phyloP scores from a whole-genome alignment of 1,140 invertebrate genomes.

The Alviniconcha marisindica region DNA sequence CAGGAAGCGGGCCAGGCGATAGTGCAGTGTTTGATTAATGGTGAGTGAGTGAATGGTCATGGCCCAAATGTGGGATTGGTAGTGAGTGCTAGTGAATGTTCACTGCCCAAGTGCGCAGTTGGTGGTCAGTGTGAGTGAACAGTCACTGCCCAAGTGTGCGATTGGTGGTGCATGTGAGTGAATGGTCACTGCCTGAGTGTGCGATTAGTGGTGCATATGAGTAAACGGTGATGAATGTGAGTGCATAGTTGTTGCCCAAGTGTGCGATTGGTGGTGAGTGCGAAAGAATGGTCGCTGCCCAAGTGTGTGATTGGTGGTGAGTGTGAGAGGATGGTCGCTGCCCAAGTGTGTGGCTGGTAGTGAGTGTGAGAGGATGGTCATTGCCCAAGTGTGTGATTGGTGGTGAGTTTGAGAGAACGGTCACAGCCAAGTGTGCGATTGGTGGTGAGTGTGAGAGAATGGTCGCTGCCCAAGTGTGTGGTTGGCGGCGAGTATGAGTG shows the following conservation, averaged over 20 bases:
- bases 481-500: neutral
- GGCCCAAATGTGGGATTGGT: neutral
- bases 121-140: neutral
- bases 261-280: neutral
- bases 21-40: slow-evolving; percentile 25
- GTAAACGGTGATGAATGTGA: too few relatives aligned
- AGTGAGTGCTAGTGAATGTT: neutral
- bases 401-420: neutral
- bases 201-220: too few relatives aligned
- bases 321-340: too few relatives aligned
- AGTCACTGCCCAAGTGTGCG: too few relatives aligned
- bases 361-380: too few relatives aligned
- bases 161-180: too few relatives aligned
- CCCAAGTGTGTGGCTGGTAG: too few relatives aligned
- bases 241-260: too few relatives aligned
- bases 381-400: slow-evolving; percentile 24
- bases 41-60: neutral
- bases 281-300: neutral
- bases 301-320: too few relatives aligned
- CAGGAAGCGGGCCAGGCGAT: neutral
- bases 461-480: neutral
- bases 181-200: too few relatives aligned
- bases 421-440: neutral
- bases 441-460: neutral
- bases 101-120: neutral